phyloP scores from a whole-genome alignment of 2,113 vertebrate species.

The Cyanistes caeruleus region DNA sequence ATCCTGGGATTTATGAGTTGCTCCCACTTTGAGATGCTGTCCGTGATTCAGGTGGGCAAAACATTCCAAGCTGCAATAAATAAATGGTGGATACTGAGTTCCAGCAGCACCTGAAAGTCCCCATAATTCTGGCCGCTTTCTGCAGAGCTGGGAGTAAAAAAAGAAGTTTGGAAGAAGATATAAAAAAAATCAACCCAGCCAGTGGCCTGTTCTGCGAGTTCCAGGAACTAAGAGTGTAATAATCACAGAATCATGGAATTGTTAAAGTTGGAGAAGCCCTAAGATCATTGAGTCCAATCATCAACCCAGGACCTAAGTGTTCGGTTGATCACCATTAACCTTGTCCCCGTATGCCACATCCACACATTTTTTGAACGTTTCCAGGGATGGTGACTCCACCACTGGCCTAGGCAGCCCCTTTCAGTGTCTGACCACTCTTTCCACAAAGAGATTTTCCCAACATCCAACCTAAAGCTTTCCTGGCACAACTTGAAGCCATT shows the following conservation, averaged over 20 bases:
- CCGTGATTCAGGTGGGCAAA: background rate
- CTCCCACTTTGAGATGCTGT: background rate
- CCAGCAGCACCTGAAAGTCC: background rate
- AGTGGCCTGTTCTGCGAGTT: background rate
- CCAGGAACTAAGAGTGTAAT: background rate
- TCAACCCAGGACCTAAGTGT: background rate
- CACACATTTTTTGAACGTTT: background rate
- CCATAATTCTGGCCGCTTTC: background rate
- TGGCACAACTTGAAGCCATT: background rate
- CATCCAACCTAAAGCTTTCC: background rate
- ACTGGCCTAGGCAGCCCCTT: background rate
- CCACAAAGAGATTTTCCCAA: background rate
- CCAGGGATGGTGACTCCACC: background rate
- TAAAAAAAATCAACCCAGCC: rapidly evolving
- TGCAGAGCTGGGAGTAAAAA: background rate
- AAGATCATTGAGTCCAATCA: background rate
- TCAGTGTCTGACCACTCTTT: background rate
- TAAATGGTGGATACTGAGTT: background rate
- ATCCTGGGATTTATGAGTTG: background rate
- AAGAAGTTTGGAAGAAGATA: background rate
- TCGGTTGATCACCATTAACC: background rate
- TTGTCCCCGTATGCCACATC: background rate
- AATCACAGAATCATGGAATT: background rate
- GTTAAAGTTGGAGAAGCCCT: background rate
- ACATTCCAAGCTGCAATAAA: background rate